These are phyloP conservation scores for Hepsetus odoe DNA, from an alignment of 2,113 vertebrate species.

Conservation along the genomic window DNA sequence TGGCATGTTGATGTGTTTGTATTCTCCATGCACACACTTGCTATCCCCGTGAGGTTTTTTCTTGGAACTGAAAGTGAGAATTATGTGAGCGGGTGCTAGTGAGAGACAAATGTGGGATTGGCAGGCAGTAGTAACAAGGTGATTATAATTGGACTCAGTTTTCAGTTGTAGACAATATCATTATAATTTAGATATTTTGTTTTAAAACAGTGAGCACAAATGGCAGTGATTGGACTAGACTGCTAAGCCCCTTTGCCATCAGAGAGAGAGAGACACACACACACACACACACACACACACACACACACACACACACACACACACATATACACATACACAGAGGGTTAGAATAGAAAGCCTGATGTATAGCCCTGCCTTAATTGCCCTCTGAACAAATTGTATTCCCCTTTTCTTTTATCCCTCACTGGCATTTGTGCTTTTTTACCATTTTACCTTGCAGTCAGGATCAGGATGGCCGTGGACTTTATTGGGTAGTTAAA, in stretches of 20 bases:
- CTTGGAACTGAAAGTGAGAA: slow-evolving; percentile 34
- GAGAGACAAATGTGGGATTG: slow-evolving; percentile 34
- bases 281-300: too few species aligned
- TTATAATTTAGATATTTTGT: slow-evolving; percentile 52
- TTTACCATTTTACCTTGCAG: slow-evolving; percentile 49
- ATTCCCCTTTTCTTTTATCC: slow-evolving; percentile 56
- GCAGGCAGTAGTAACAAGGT: slow-evolving; percentile 47
- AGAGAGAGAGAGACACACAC: too few species aligned
- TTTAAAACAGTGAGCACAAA: slow-evolving; percentile 52
- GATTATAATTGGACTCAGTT: slow-evolving; percentile 57
- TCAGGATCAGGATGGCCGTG: slow-evolving; percentile 39
- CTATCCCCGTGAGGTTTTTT: slow-evolving; percentile 34
- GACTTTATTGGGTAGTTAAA: slow-evolving; percentile 52
- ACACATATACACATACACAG: slow-evolving; percentile 54
- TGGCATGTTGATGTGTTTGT: not conserved
- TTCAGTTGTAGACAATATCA: slow-evolving; percentile 55
- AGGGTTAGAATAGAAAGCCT: slow-evolving; percentile 52
- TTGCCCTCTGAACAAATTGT: slow-evolving; percentile 56
- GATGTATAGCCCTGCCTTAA: slow-evolving; percentile 56
- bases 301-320: too few species aligned
- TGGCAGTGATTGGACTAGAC: slow-evolving; percentile 51
- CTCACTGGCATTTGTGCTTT: slow-evolving; percentile 52
- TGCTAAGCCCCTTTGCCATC: slow-evolving; percentile 50
- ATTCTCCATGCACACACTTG: not conserved
- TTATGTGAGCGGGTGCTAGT: slow-evolving; percentile 43